Base-by-base conservation (phyloP, 2,888 invertebrate genomes). In the Sarcophaga subvicina region DNA sequence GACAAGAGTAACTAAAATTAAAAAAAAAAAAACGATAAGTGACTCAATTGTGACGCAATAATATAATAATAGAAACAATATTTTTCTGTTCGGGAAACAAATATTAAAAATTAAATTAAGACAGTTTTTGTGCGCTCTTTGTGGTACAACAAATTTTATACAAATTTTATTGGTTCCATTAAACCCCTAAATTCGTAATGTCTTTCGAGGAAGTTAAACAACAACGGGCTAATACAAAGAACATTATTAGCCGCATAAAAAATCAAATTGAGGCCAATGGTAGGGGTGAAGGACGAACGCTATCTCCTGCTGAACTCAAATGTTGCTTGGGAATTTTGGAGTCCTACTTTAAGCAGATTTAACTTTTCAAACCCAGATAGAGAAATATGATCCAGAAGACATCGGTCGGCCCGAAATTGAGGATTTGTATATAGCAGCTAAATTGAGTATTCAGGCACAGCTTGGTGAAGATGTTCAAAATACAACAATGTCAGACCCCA, bases 301-400 rank as follows among this genome's bases (percentile, higher is more conserved):
- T 73, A 0, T 72, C 80, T 5, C 4, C 47, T 12, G 66, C 60
- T 0, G 80, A 73, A 45, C 47, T 80, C 2, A 75, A 75, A 27
- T 75, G 75, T 14, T 22, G 63, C 1, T 54, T 82, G 10, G 63
- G 27, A 27, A 70, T 82, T 20, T 37, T 77, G 22, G 77, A 83
- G n/a, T 63, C 72, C 1, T 83, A 83, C 25, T 77, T 77, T 5
- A 81, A 69, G 17, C 82, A 77, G 64, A 45, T 47, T 2, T 77
- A 20, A 10, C 62, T 2, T 47, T 47, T 22, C 71, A 82, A 54
- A 72, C 66, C n/a, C 45, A n/a, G 8, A 77, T 81, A 25, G 75
- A 81, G 49, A 12, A 66, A 8, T 3, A n/a, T 45, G 69, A 76
- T n/a, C 54, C 70, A n/a, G 37, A 49, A 10, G 76, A 63, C 63